A percentile compares a stretch with the other conserved stretches of the same genome.
phyloP scores from a whole-genome alignment of 2,113 vertebrate species.

The Panthera tigris region DNA sequence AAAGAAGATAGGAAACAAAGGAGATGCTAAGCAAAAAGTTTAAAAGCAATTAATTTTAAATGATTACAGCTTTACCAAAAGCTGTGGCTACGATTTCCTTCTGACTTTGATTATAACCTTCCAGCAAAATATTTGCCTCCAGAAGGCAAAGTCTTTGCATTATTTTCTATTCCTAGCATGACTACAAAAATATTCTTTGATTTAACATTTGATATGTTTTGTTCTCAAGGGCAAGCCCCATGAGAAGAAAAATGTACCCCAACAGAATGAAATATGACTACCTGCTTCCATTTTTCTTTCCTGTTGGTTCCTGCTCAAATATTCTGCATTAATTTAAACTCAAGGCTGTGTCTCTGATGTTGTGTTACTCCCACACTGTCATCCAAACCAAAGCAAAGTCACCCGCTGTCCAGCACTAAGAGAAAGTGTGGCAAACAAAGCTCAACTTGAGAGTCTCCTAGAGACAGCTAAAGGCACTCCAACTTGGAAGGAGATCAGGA shows the following conservation, averaged over 20 bases:
- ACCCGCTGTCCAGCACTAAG: constrained; percentile 37
- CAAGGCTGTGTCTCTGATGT: constrained; percentile 62
- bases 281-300: constrained; percentile 83
- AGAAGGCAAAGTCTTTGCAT: constrained; percentile 71
- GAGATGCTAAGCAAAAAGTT: constrained; percentile 60
- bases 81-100: constrained; percentile 73
- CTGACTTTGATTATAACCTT: constrained; percentile 84
- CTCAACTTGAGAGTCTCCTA: not conserved
- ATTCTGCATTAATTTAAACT: constrained; percentile 82
- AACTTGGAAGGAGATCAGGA: constrained; percentile 9
- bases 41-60: constrained; percentile 72
- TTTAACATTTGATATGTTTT: constrained; percentile 84
- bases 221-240: constrained; percentile 85
- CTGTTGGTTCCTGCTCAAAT: constrained; percentile 81
- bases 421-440: constrained; percentile 52
- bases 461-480: constrained; percentile 9
- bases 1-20: constrained; percentile 37
- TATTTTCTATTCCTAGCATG: constrained; percentile 82
- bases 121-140: constrained; percentile 69
- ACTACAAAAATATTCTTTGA: constrained; percentile 81
- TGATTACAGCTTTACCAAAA: constrained; percentile 68
- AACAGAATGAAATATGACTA: constrained; percentile 85
- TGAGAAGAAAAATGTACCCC: constrained; percentile 82
- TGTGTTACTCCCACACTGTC: constrained; percentile 52
- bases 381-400: constrained; percentile 80